Evolutionary conservation across 2,113 vertebrate genomes (phyloP).

Genomic region (Platichthys stellatus): DNA sequence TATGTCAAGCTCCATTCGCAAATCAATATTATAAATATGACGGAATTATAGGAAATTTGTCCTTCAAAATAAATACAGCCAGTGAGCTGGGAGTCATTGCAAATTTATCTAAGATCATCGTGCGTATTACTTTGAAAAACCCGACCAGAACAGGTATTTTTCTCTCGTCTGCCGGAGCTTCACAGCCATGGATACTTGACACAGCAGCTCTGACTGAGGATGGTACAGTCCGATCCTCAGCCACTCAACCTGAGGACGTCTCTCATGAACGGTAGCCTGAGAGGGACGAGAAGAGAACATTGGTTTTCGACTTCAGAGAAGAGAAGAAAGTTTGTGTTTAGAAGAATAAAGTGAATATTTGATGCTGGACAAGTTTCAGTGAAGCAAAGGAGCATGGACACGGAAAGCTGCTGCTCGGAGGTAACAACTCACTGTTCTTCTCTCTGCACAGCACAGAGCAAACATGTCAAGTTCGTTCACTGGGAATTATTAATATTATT

Average conservation of each 20-base stretch:
- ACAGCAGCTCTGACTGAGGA: not conserved
- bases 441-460: not conserved
- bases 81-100: not conserved
- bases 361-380: not conserved
- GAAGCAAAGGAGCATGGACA: not conserved
- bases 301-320: not conserved
- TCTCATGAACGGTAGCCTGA: not conserved
- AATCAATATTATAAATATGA: too few relatives aligned
- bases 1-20: too few relatives aligned
- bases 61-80: conserved; percentile 36
- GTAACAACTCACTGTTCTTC: not conserved
- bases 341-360: not conserved
- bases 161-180: fast-evolving
- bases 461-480: too few relatives aligned
- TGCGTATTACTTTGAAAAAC: conserved; percentile 44
- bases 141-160: fast-evolving
- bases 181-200: not conserved
- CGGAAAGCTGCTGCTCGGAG: not conserved
- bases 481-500: not conserved
- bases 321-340: not conserved
- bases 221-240: not conserved
- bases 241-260: too few relatives aligned
- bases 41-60: too few relatives aligned
- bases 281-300: too few relatives aligned
- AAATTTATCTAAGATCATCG: fast-evolving